Evolutionary conservation across 2,797 vertebrate species (phyloP).

Genomic region (Eleutherodactylus coqui): DNA sequence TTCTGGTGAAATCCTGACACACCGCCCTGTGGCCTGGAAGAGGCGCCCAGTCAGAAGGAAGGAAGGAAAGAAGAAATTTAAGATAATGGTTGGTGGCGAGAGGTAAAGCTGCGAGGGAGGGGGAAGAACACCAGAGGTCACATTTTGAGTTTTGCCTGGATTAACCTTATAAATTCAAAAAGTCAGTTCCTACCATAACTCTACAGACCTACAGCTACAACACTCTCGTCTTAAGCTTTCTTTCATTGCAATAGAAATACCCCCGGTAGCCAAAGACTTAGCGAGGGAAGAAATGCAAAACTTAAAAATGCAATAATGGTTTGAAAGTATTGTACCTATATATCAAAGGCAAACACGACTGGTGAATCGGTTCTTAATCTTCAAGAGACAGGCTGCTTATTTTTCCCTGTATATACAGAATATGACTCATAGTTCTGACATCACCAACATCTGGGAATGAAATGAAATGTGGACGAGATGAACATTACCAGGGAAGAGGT

Average conservation of each 20-base stretch:
- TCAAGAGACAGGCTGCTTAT: conserved; percentile 51
- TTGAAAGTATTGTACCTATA: conserved; percentile 47
- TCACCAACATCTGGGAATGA: conserved; percentile 60
- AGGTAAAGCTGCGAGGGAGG: not conserved
- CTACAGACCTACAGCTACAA: not conserved
- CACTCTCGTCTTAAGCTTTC: not conserved
- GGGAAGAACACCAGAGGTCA: not conserved
- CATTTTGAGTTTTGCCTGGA: not conserved
- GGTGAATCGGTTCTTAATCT: conserved; percentile 51
- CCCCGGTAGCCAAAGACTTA: conserved; percentile 21
- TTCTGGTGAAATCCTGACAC: not conserved
- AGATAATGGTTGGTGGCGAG: not conserved
- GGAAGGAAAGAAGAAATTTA: not conserved
- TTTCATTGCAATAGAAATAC: not conserved
- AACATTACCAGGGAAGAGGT: conserved; percentile 39
- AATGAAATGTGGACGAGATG: conserved; percentile 43
- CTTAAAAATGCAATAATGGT: conserved; percentile 24
- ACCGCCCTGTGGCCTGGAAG: not conserved
- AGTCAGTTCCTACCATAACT: not conserved
- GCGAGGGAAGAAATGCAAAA: conserved; percentile 17
- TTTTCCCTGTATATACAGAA: conserved; percentile 56
- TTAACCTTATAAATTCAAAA: not conserved
- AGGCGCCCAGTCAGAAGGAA: not conserved
- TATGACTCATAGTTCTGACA: conserved; percentile 55
- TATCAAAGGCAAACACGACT: conserved; percentile 41